Percentiles rank a stretch among this genome's conserved stretches.
Conservation (phyloP, 1,140 invertebrate species). For the Anagrus nilaparvatae region DNA sequence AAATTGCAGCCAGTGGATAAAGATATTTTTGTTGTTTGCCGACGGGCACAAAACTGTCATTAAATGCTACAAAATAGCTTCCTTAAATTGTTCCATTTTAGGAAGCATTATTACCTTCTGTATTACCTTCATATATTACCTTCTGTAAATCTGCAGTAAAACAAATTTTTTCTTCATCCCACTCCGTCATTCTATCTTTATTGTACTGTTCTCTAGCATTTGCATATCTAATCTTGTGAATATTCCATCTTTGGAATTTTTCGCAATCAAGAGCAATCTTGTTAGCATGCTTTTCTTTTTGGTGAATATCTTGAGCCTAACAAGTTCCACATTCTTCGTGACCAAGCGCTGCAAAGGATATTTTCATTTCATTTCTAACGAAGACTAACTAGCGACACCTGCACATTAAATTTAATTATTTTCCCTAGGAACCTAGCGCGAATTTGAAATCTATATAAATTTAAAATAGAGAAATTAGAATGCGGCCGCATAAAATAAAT, state of each 20-base stretch:
- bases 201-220: conserved; percentile 13
- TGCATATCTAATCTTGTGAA: conserved; percentile 13
- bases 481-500: too few relatives aligned
- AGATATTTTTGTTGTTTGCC: conserved; percentile 4
- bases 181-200: background rate
- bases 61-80: conserved; percentile 14
- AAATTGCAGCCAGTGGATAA: too few relatives aligned
- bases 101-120: too few relatives aligned
- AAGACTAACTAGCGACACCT: too few relatives aligned
- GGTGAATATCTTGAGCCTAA: conserved; percentile 23
- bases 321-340: too few relatives aligned
- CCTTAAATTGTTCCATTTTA: too few relatives aligned
- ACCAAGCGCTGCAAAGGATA: conserved; percentile 23
- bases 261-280: too few relatives aligned
- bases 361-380: conserved; percentile 17
- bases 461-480: too few relatives aligned
- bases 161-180: conserved; percentile 15
- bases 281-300: conserved; percentile 10
- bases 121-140: too few relatives aligned
- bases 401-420: too few relatives aligned
- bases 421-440: too few relatives aligned
- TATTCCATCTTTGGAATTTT: conserved; percentile 7
- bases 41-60: conserved; percentile 18
- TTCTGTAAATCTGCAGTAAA: conserved; percentile 21
- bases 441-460: too few relatives aligned